Conservation (phyloP, 2,888 invertebrate species). For the Tiphia femorata region DNA sequence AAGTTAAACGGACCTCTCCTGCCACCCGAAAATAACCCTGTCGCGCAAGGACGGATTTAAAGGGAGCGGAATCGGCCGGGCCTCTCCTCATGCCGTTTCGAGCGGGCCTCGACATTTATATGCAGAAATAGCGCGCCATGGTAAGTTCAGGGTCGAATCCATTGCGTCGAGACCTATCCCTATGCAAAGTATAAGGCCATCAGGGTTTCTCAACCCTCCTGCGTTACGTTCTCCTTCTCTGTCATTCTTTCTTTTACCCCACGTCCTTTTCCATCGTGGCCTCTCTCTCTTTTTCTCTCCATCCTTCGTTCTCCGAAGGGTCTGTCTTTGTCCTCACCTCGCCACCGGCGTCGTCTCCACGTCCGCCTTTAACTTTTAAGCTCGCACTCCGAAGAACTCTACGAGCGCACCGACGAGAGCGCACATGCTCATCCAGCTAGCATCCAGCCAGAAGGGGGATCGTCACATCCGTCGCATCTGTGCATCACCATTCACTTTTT, state of each 20-base stretch:
- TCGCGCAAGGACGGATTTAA: neutral
- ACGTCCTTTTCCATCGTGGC: neutral
- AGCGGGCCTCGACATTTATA: constrained; percentile 13
- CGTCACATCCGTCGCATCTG: constrained; percentile 66
- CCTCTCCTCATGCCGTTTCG: neutral
- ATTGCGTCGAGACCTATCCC: constrained; percentile 38
- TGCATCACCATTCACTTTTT: constrained; percentile 57
- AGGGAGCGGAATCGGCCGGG: neutral
- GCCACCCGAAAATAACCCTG: neutral
- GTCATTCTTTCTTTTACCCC: too few relatives aligned
- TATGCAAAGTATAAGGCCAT: constrained; percentile 20
- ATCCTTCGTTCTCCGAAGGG: neutral
- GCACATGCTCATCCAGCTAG: neutral
- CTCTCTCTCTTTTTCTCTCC: neutral
- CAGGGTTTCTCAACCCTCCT: neutral
- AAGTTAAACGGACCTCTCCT: too few relatives aligned
- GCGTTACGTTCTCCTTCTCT: too few relatives aligned
- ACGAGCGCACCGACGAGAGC: neutral
- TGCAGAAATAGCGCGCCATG: constrained; percentile 33
- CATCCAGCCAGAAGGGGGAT: constrained; percentile 31
- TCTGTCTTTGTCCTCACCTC: too few relatives aligned
- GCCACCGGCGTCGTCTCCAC: neutral
- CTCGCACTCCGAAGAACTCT: neutral
- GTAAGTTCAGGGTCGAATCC: constrained; percentile 43
- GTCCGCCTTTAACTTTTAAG: constrained; percentile 9